A percentile compares a stretch with the other conserved stretches of the same genome.
phyloP scores from a whole-genome alignment of 2,888 invertebrate species.

The Napeogenes inachia region DNA sequence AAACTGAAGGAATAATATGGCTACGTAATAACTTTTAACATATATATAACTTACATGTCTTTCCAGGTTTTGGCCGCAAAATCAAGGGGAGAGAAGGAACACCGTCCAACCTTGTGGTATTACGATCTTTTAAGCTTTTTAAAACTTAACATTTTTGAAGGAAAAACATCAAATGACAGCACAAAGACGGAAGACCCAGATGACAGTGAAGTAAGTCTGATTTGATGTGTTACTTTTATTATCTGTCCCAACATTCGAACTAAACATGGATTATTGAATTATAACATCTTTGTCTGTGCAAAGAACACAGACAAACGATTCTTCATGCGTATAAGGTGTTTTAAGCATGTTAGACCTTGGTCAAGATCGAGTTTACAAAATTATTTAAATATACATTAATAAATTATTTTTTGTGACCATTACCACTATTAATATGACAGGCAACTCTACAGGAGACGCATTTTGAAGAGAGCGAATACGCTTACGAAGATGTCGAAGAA shows the following conservation, averaged over 20 bases:
- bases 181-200: background rate
- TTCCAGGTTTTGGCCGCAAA: constrained; percentile 28
- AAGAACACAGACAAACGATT: no score
- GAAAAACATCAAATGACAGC: background rate
- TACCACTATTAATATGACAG: no score
- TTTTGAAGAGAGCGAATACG: background rate
- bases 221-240: background rate
- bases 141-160: background rate
- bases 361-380: background rate
- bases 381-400: no score
- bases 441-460: constrained; percentile 9
- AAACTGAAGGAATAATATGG: background rate
- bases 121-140: constrained; percentile 32
- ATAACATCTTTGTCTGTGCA: background rate
- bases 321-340: no score
- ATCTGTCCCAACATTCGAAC: no score
- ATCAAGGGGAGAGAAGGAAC: constrained; percentile 14
- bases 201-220: constrained; percentile 1
- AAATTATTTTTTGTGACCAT: no score
- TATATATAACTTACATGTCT: background rate
- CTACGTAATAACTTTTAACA: background rate
- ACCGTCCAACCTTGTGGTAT: constrained; percentile 40
- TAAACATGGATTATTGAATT: background rate
- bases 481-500: constrained; percentile 5
- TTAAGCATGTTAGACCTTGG: no score